Conservation (phyloP, 1,140 invertebrate genomes). For the Tenebrio molitor region DNA sequence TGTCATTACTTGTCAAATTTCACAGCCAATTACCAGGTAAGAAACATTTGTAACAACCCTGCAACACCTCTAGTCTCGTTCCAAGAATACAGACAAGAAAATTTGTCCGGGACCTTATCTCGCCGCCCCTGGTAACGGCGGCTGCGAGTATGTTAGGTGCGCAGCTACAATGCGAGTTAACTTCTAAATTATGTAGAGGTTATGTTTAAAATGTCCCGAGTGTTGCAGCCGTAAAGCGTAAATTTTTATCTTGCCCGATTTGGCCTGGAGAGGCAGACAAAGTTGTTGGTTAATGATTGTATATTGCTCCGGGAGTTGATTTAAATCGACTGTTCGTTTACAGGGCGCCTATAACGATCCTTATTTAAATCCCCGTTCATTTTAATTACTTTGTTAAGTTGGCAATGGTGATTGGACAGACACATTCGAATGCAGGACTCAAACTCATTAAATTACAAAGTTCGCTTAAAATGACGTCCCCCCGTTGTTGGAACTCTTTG, state of each 20-base stretch:
- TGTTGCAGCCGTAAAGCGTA: conserved; percentile 46
- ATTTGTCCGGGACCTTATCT: too few species aligned
- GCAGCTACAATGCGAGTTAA: conserved; percentile 6
- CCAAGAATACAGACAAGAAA: too few species aligned
- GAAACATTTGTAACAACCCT: too few species aligned
- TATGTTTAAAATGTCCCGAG: conserved; percentile 53
- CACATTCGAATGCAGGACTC: conserved; percentile 21
- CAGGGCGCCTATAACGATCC: conserved; percentile 45
- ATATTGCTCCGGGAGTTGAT: conserved; percentile 57
- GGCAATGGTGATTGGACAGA: conserved; percentile 24
- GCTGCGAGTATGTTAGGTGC: conserved; percentile 9
- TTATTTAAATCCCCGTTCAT: conserved; percentile 50
- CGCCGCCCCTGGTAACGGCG: too few species aligned
- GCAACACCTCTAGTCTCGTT: too few species aligned
- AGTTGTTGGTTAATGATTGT: conserved; percentile 60
- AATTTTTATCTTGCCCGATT: conserved; percentile 55
- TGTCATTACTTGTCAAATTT: too few species aligned
- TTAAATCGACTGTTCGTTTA: conserved; percentile 58
- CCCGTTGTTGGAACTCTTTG: conserved; percentile 6
- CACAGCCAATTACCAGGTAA: too few species aligned
- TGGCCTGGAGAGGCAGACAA: conserved; percentile 52
- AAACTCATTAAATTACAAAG: conserved; percentile 32
- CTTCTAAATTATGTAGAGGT: conserved; percentile 50
- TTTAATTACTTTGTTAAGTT: conserved; percentile 53
- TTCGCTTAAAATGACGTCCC: conserved; percentile 12